phyloP scores from a whole-genome alignment of 2,888 invertebrate species.

The Rhimphoctona megacephalus region DNA sequence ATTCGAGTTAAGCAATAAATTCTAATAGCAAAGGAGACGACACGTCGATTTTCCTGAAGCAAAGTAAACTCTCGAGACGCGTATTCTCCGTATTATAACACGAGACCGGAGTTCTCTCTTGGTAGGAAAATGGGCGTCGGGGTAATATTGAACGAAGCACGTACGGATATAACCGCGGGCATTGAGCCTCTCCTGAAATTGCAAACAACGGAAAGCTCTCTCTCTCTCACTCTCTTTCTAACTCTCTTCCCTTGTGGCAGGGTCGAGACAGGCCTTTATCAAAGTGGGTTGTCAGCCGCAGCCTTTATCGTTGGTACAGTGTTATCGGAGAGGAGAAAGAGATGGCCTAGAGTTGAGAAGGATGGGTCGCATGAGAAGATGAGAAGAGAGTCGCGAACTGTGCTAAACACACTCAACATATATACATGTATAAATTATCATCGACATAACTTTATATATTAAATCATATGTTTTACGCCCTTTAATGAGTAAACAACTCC shows the following conservation, averaged over 20 bases:
- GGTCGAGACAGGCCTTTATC: conserved; percentile 76
- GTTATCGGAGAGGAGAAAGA: conserved; percentile 62
- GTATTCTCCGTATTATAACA: conserved; percentile 31
- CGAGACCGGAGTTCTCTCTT: conserved; percentile 22
- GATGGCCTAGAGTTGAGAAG: conserved; percentile 57
- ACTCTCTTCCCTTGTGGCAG: conserved; percentile 43
- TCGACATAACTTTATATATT: neutral
- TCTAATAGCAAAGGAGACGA: neutral
- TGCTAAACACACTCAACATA: conserved; percentile 16
- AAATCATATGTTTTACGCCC: conserved; percentile 15
- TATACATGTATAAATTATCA: neutral
- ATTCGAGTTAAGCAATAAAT: conserved; percentile 12
- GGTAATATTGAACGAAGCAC: conserved; percentile 45
- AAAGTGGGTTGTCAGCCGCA: conserved; percentile 81
- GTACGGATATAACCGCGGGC: conserved; percentile 67
- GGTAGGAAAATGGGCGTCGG: conserved; percentile 50
- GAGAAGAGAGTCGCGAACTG: conserved; percentile 18
- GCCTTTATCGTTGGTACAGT: conserved; percentile 77
- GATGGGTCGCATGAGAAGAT: conserved; percentile 58
- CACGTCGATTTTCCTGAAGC: conserved; percentile 25
- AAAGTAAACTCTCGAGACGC: conserved; percentile 15
- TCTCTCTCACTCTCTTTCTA: conserved; percentile 62
- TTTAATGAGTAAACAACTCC: neutral
- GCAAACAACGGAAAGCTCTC: conserved; percentile 74
- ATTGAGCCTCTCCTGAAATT: conserved; percentile 76